Percentiles rank a stretch among this genome's conserved stretches.
These are phyloP conservation scores for Streblospio benedicti DNA, from an alignment of 1,140 invertebrate species.

Conservation along the genomic window DNA sequence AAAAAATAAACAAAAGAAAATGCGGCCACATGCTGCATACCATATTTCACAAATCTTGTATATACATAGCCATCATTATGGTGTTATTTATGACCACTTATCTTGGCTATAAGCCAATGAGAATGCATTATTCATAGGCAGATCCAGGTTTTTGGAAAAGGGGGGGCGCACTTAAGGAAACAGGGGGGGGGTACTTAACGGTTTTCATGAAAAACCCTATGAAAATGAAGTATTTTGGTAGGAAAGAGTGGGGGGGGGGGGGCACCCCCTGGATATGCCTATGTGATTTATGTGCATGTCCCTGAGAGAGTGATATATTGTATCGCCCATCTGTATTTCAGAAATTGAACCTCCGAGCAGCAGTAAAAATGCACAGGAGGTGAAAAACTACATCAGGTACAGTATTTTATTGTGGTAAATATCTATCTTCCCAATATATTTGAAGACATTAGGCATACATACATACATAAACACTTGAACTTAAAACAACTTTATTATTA, in stretches of 20 bases:
- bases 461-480: no score
- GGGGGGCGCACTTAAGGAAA: neutral
- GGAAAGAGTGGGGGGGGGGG: neutral
- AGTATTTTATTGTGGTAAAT: neutral
- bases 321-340: constrained; percentile 19
- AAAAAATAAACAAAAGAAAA: no score
- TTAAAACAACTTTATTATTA: neutral
- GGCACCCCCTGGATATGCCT: no score
- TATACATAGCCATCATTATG: no score
- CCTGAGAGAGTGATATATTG: neutral
- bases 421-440: neutral
- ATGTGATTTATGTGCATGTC: constrained; percentile 10
- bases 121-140: no score
- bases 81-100: no score
- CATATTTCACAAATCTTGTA: no score
- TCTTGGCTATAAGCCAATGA: no score
- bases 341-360: constrained; percentile 32
- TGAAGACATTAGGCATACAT: neutral
- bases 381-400: constrained; percentile 30
- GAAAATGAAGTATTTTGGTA: neutral
- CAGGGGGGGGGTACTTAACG: neutral
- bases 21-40: no score
- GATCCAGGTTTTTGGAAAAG: no score
- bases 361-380: constrained; percentile 29
- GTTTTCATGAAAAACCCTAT: constrained; percentile 23